Evolutionary conservation across 2,888 invertebrate genomes (phyloP).

Genomic region (Xanthorhoe spadicearia): DNA sequence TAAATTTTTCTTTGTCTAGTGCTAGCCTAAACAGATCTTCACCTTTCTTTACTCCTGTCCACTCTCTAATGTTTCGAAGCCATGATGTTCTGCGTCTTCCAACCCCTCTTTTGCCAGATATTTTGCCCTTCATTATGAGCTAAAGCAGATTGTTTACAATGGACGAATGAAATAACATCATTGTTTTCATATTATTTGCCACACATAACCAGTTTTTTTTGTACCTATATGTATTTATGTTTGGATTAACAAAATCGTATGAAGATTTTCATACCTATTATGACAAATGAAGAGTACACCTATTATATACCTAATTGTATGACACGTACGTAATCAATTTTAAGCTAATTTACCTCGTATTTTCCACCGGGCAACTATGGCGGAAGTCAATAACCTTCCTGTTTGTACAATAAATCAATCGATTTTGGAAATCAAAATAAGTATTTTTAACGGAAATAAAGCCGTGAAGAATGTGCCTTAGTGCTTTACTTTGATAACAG

Average conservation of each 20-base stretch:
- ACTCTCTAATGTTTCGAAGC: too few species aligned
- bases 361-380: constrained; percentile 14
- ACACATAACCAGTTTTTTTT: background rate
- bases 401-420: constrained; percentile 1
- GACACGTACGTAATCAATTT: constrained; percentile 1
- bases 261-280: background rate
- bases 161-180: too few species aligned
- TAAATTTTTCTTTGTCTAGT: too few species aligned
- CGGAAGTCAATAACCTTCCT: constrained; percentile 17
- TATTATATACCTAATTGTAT: background rate
- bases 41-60: too few species aligned
- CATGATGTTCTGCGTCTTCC: too few species aligned
- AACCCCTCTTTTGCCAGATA: too few species aligned
- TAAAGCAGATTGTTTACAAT: too few species aligned
- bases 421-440: background rate
- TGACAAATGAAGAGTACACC: constrained; percentile 7
- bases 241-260: background rate
- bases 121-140: too few species aligned
- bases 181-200: too few species aligned
- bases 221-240: background rate
- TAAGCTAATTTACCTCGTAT: constrained; percentile 21
- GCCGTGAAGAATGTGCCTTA: background rate
- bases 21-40: too few species aligned
- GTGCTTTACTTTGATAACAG: background rate
- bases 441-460: background rate